Conservation (phyloP, 2,888 invertebrate species). For the Rosalia funebris region DNA sequence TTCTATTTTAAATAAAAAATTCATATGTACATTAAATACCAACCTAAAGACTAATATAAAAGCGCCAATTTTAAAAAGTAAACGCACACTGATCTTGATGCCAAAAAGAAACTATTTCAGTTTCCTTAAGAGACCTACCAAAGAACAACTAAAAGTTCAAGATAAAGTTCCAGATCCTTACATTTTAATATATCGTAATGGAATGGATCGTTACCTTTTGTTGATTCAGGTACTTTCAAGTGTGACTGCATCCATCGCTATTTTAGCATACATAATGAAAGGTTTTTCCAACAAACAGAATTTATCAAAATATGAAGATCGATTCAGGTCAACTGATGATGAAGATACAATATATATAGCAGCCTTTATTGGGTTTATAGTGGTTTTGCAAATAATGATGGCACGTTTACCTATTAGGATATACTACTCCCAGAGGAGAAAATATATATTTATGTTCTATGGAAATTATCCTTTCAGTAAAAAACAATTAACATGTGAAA, state of each 20-base stretch:
- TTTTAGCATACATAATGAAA: conserved; percentile 32
- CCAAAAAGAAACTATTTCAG: conserved; percentile 40
- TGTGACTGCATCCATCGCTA: conserved; percentile 39
- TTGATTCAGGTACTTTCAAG: conserved; percentile 50
- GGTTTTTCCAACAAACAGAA: conserved; percentile 24
- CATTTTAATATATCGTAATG: conserved; percentile 57
- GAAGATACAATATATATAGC: conserved; percentile 47
- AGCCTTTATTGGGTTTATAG: conserved; percentile 45
- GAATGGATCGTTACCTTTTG: conserved; percentile 53
- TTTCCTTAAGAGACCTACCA: conserved; percentile 43
- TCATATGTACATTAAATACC: neutral
- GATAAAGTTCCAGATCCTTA: conserved; percentile 58
- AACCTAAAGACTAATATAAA: neutral
- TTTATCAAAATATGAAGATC: conserved; percentile 22
- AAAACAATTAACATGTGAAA: conserved; percentile 43
- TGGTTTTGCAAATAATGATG: conserved; percentile 48
- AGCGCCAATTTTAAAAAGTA: conserved; percentile 6
- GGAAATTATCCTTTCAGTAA: conserved; percentile 48
- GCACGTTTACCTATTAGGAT: conserved; percentile 57
- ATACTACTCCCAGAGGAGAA: conserved; percentile 53
- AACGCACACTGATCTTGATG: neutral
- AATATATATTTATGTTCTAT: conserved; percentile 55
- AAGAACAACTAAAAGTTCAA: conserved; percentile 39
- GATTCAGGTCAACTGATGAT: conserved; percentile 37
- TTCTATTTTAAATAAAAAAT: neutral